Percentiles rank a stretch among this genome's conserved stretches.
Conservation (phyloP, 1,140 invertebrate species). For the Cyphomyrmex costatus region DNA sequence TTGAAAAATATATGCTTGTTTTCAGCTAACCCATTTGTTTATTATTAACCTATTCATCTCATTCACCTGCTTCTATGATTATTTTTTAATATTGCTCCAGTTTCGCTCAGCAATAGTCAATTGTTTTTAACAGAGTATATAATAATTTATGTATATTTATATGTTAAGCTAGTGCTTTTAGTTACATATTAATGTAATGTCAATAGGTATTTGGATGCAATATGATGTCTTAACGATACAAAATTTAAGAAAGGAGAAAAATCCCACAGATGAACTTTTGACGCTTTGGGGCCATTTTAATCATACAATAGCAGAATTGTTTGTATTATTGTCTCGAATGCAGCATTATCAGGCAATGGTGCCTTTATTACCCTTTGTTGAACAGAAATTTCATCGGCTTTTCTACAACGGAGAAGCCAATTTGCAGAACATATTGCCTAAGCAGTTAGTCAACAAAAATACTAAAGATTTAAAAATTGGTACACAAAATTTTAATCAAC, state of each 20-base stretch:
- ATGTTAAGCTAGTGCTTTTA: neutral
- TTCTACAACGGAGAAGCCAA: conserved; percentile 86
- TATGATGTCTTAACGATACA: conserved; percentile 86
- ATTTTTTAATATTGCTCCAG: neutral
- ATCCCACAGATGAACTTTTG: conserved; percentile 92
- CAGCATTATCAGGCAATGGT: conserved; percentile 91
- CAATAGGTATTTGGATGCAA: conserved; percentile 86
- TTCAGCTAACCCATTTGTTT: neutral
- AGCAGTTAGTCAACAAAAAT: conserved; percentile 68
- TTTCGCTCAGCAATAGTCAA: neutral
- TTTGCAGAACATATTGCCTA: conserved; percentile 68
- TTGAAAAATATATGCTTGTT: neutral
- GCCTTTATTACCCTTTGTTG: conserved; percentile 89
- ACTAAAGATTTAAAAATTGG: conserved; percentile 80
- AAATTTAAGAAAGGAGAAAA: conserved; percentile 87
- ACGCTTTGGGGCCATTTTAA: conserved; percentile 93
- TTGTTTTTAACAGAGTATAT: too few species aligned
- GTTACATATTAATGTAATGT: conserved; percentile 45
- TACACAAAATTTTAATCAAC: conserved; percentile 81
- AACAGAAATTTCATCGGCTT: conserved; percentile 88
- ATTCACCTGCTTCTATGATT: neutral
- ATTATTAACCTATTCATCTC: neutral
- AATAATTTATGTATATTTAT: conserved; percentile 3
- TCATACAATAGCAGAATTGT: conserved; percentile 93
- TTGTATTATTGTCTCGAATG: conserved; percentile 90